phyloP scores from a whole-genome alignment of 2,797 vertebrate genomes.

The Sphaeramia orbicularis region DNA sequence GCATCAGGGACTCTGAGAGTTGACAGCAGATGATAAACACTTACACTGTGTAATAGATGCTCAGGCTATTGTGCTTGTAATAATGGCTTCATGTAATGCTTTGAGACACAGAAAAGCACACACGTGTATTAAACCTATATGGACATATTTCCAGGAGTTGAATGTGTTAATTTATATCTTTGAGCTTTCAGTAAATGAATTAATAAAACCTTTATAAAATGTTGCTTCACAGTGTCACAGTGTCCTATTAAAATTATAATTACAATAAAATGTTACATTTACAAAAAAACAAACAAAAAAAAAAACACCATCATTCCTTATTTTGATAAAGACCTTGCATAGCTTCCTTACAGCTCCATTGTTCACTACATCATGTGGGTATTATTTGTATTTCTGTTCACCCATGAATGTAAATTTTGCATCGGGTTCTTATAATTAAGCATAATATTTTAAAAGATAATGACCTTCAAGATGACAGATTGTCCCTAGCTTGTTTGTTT shows the following conservation, averaged over 20 bases:
- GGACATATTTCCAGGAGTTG: too few species aligned
- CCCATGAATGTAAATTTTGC: constrained; percentile 4
- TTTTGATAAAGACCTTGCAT: too few species aligned
- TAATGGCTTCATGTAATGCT: constrained; percentile 41
- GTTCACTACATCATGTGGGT: not conserved
- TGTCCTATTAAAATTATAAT: too few species aligned
- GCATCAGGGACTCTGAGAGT: constrained; percentile 62
- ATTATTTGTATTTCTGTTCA: constrained; percentile 2
- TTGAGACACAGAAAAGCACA: constrained; percentile 27
- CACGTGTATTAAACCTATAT: constrained; percentile 22
- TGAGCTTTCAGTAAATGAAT: too few species aligned
- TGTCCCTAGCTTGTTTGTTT: not conserved
- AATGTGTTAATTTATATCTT: too few species aligned
- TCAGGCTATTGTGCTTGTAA: constrained; percentile 48
- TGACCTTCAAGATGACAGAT: not conserved
- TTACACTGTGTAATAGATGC: constrained; percentile 54
- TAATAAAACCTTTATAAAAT: too few species aligned
- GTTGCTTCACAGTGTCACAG: too few species aligned
- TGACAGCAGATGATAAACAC: constrained; percentile 60
- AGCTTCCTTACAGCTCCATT: too few species aligned
- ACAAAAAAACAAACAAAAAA: too few species aligned
- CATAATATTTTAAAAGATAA: constrained; percentile 4
- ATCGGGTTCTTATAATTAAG: not conserved
- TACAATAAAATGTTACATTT: too few species aligned
- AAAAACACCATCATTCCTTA: too few species aligned